A percentile compares a stretch with the other conserved stretches of the same genome.
Conservation (phyloP, 2,797 vertebrate species). For the Eutrigla gurnardus region DNA sequence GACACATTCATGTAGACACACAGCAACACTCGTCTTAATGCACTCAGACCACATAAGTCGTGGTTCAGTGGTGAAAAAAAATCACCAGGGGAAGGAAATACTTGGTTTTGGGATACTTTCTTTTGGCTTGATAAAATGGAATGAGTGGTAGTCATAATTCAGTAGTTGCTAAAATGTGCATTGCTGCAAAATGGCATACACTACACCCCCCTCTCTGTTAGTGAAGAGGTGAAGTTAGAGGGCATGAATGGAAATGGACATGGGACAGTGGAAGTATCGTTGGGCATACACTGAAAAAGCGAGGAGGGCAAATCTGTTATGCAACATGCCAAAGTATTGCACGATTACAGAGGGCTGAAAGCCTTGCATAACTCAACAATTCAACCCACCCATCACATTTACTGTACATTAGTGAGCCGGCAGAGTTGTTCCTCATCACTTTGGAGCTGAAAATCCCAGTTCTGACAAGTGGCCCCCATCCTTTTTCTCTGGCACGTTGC, state of each 20-base stretch:
- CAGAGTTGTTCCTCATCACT: conserved; percentile 78
- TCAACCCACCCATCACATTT: conserved; percentile 78
- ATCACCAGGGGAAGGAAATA: no score
- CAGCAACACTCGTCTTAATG: background rate
- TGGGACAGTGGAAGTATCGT: conserved; percentile 58
- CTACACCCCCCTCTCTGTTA: conserved; percentile 41
- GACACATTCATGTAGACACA: conserved; percentile 8
- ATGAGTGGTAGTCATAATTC: conserved; percentile 31
- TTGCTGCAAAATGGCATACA: conserved; percentile 40
- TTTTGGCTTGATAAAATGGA: conserved; percentile 10
- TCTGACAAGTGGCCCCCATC: conserved; percentile 78
- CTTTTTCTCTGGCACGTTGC: conserved; percentile 66
- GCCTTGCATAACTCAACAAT: conserved; percentile 81
- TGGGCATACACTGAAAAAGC: conserved; percentile 59
- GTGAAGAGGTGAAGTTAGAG: conserved; percentile 72
- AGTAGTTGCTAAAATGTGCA: conserved; percentile 46
- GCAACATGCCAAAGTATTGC: conserved; percentile 69
- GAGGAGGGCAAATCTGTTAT: conserved; percentile 70
- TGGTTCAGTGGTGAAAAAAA: background rate
- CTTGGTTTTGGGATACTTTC: conserved; percentile 12
- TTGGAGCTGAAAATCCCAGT: conserved; percentile 74
- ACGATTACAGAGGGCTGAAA: conserved; percentile 74
- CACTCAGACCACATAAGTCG: background rate
- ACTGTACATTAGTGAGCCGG: conserved; percentile 77
- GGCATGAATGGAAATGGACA: conserved; percentile 68